phyloP scores from a whole-genome alignment of 2,888 invertebrate species.

The Pristionchus japonicus region DNA sequence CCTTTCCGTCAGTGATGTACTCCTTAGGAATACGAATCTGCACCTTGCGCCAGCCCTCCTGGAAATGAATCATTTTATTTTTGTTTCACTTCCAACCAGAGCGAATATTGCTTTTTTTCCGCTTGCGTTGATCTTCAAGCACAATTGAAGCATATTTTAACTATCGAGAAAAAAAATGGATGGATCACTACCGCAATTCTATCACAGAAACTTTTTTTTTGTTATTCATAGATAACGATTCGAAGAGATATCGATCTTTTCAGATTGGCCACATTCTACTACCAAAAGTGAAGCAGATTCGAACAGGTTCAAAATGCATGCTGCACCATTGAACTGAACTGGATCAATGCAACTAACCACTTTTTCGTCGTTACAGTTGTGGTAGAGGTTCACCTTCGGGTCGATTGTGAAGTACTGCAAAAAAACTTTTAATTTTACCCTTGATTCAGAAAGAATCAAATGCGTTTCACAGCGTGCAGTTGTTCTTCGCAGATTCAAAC shows the following conservation, averaged over 20 bases:
- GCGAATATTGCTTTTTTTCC: background rate
- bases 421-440: background rate
- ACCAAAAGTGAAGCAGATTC: background rate
- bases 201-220: too few species aligned
- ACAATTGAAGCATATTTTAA: too few species aligned
- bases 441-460: background rate
- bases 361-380: constrained; percentile 69
- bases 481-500: too few species aligned
- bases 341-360: constrained; percentile 48
- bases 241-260: too few species aligned
- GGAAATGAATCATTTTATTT: constrained; percentile 41
- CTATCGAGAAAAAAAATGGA: too few species aligned
- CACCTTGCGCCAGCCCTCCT: constrained; percentile 71
- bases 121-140: background rate
- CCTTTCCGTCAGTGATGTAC: constrained; percentile 59
- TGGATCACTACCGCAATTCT: too few species aligned
- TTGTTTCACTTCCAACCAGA: background rate
- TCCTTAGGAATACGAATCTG: constrained; percentile 66
- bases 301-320: background rate
- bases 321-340: too few species aligned
- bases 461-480: background rate
- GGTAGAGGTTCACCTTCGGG: constrained; percentile 68
- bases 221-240: too few species aligned
- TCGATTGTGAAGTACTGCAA: constrained; percentile 59
- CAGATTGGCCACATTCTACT: too few species aligned